A percentile compares a stretch with the other conserved stretches of the same genome.
Evolutionary conservation across 1,140 invertebrate species (phyloP).

Genomic region (Musca domestica): DNA sequence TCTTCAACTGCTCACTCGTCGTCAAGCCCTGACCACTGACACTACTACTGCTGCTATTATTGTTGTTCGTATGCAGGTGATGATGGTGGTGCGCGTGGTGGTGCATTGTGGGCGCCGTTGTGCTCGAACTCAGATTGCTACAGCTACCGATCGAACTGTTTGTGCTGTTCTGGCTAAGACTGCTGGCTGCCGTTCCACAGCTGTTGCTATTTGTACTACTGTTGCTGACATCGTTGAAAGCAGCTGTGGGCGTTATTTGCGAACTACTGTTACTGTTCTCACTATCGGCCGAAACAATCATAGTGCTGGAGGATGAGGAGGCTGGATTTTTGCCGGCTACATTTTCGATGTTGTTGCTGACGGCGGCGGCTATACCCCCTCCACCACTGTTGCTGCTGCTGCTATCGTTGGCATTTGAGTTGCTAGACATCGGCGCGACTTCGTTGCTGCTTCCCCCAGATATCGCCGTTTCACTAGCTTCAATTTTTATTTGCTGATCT

Average conservation of each 20-base stretch:
- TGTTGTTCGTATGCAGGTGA: neutral
- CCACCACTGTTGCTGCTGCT: constrained; percentile 31
- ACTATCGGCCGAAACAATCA: constrained; percentile 33
- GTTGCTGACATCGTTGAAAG: constrained; percentile 51
- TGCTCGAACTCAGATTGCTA: constrained; percentile 1
- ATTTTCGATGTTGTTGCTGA: constrained; percentile 12
- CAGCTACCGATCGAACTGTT: constrained; percentile 7
- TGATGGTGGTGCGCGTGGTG: neutral
- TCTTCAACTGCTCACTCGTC: constrained; percentile 24
- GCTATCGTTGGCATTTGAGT: constrained; percentile 37
- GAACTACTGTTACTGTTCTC: constrained; percentile 50
- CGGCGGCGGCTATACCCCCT: neutral
- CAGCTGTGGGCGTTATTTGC: constrained; percentile 43
- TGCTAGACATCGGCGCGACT: neutral
- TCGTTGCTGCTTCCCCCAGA: constrained; percentile 4
- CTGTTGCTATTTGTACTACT: constrained; percentile 52
- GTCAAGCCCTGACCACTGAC: constrained; percentile 26
- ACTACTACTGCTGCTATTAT: constrained; percentile 29
- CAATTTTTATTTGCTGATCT: neutral
- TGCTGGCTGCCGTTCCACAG: constrained; percentile 49
- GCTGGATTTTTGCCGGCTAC: neutral
- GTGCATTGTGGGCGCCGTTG: constrained; percentile 26
- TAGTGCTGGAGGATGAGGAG: constrained; percentile 6
- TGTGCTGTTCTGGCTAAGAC: constrained; percentile 33
- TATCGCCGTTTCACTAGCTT: neutral